A percentile compares a stretch with the other conserved stretches of the same genome.
Evolutionary conservation across 1,140 invertebrate species (phyloP).

Genomic region (Hyphantria cunea): DNA sequence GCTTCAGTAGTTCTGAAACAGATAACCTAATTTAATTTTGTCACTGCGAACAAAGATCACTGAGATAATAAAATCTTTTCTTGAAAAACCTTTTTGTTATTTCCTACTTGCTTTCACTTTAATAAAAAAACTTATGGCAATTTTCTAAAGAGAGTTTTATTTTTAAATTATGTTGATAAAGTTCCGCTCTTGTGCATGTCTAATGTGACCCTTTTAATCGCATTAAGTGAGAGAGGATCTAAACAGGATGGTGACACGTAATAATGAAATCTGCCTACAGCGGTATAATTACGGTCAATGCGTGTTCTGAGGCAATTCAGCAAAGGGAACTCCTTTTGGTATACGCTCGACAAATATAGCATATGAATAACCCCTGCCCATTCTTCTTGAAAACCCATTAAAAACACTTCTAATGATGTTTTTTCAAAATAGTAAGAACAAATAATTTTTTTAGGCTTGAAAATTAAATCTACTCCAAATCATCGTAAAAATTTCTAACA

Average conservation of each 20-base stretch:
- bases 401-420: too few species aligned
- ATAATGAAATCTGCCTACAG: constrained; percentile 62
- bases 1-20: constrained; percentile 92
- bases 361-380: constrained; percentile 14
- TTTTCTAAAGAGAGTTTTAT: constrained; percentile 20
- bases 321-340: too few species aligned
- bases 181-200: constrained; percentile 44
- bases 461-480: too few species aligned
- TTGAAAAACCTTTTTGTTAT: constrained; percentile 42
- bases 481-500: too few species aligned
- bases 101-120: constrained; percentile 28
- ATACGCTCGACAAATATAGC: too few species aligned
- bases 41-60: constrained; percentile 54
- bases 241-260: constrained; percentile 51
- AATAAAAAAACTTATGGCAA: constrained; percentile 21
- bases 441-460: too few species aligned
- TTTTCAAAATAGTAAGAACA: too few species aligned
- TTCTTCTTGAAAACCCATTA: constrained; percentile 12
- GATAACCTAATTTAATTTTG: constrained; percentile 70
- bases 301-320: constrained; percentile 28
- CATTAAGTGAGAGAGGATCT: constrained; percentile 59
- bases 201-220: constrained; percentile 58
- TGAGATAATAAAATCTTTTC: constrained; percentile 44
- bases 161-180: constrained; percentile 44
- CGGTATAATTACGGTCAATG: constrained; percentile 65